Evolutionary conservation across 1,140 invertebrate genomes (phyloP), one percentile per base, ranked within the genome.

Genomic region (Anoplolepis gracilipes): DNA sequence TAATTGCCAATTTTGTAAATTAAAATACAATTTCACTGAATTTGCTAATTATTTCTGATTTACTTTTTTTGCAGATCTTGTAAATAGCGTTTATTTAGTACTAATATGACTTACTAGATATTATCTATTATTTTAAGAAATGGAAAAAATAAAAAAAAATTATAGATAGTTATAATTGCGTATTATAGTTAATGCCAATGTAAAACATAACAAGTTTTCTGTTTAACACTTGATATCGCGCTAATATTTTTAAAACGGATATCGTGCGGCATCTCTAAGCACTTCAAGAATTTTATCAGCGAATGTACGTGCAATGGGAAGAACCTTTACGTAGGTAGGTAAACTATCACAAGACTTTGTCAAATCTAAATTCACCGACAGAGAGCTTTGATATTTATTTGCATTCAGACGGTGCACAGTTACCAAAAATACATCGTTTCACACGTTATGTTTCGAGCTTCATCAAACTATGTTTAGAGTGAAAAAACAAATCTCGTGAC

Each of bases 111-210:
- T 39, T 79, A 0, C n/a, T 19, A 10, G 16, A 2, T 22, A 25
- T 69, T 65, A 65, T 65, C 30, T 75, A 28, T 46, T 36, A 78
- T 33, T 78, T 69, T 19, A 4, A 55, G 22, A 69, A 30, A 28
- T 25, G n/a, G 6, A 19, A 62, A 46, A 46, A 13, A 78, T 78
- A 10, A 78, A 53, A 2, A 30, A 55, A 79, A 33, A 79, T 79
- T 79, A 53, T 6, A 69, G n/a, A 49, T 55, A 69, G 69, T 53
- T 79, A n/a, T 39, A 79, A 79, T 69, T 39, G 75, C 42, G 10
- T n/a, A n/a, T 11, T 42, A 46, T 8, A 55, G 25, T 22, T 13
- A 39, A 39, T n/a, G 1, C 5, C n/a, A 30, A 62, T 16, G 0
- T 10, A 13, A 19, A 33, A 39, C 11, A 22, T 39, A 57, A 36